phyloP scores from a whole-genome alignment of 2,113 vertebrate species.

The Prolemur simus region DNA sequence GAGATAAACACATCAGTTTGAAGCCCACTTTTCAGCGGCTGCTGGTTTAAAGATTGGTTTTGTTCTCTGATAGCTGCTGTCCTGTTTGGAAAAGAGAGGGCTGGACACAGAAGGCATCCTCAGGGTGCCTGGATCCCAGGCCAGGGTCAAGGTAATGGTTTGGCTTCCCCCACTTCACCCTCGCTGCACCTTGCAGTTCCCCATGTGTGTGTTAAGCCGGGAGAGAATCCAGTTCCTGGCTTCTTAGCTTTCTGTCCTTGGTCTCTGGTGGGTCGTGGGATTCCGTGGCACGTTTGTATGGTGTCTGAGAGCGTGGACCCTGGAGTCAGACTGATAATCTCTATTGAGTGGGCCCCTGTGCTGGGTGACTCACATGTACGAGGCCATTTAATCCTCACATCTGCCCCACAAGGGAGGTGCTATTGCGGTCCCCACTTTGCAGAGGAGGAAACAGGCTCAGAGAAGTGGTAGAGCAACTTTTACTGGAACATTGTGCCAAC shows the following conservation, averaged over 20 bases:
- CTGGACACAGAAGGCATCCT: slow-evolving; percentile 93
- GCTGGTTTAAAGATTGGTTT: background rate
- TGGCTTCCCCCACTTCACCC: rapidly evolving
- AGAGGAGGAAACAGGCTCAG: background rate
- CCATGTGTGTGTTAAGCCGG: rapidly evolving
- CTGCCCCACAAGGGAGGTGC: background rate
- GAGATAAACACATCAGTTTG: background rate
- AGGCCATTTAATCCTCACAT: background rate
- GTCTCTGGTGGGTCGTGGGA: background rate
- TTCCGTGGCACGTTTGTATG: rapidly evolving
- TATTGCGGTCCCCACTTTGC: background rate
- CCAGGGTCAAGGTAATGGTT: slow-evolving; percentile 91
- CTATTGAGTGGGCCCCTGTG: background rate
- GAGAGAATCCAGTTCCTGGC: background rate
- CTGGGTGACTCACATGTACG: background rate
- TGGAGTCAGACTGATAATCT: background rate
- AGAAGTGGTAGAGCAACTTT: background rate
- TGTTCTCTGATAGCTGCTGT: slow-evolving; percentile 86
- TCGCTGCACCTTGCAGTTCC: background rate
- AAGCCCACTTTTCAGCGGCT: background rate
- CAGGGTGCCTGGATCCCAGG: slow-evolving; percentile 92
- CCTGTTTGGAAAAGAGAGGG: slow-evolving; percentile 92
- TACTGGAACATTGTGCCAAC: background rate
- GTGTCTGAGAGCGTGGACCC: background rate
- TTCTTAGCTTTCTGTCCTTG: background rate